A percentile compares a stretch with the other conserved stretches of the same genome.
Evolutionary conservation across 2,888 invertebrate genomes (phyloP).

Genomic region (Neelides folsomi): DNA sequence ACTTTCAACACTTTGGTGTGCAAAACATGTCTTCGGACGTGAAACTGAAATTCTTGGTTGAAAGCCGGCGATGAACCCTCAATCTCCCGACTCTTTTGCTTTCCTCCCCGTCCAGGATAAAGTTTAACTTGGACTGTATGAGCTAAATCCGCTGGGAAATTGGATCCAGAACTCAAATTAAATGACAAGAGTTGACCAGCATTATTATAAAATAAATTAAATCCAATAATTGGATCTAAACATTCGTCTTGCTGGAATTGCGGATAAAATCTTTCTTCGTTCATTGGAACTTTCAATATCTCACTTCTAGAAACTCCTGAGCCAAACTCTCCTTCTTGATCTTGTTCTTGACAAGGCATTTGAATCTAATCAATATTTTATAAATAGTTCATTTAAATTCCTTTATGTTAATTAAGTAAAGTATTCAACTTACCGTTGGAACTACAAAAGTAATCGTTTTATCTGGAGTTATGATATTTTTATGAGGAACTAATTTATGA

Average conservation of each 20-base stretch:
- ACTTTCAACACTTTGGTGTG: conserved; percentile 29
- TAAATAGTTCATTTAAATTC: not conserved
- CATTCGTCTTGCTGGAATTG: conserved; percentile 22
- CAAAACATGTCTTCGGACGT: conserved; percentile 22
- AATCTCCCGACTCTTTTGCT: conserved; percentile 26
- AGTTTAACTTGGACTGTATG: conserved; percentile 28
- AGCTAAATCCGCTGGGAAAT: conserved; percentile 20
- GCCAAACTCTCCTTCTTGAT: not conserved
- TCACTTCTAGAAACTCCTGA: conserved; percentile 1
- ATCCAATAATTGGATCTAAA: conserved; percentile 22
- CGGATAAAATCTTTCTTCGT: conserved; percentile 28
- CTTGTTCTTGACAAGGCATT: conserved; percentile 6
- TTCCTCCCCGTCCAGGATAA: conserved; percentile 26
- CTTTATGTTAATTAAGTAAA: too few relatives aligned
- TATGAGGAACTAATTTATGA: conserved; percentile 16
- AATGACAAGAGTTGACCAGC: conserved; percentile 24
- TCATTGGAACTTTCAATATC: conserved; percentile 12
- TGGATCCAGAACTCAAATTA: conserved; percentile 23
- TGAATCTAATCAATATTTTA: conserved; percentile 1
- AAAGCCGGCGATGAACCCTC: conserved; percentile 22
- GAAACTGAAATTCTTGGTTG: conserved; percentile 31
- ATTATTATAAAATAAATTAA: conserved; percentile 23
- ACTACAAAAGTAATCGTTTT: conserved; percentile 28
- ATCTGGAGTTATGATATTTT: conserved; percentile 32
- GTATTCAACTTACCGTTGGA: conserved; percentile 21